Evolutionary conservation across 2,888 invertebrate genomes (phyloP), one percentile per base, ranked within the genome.

Genomic region (Ommatoiulus sabulosus): DNA sequence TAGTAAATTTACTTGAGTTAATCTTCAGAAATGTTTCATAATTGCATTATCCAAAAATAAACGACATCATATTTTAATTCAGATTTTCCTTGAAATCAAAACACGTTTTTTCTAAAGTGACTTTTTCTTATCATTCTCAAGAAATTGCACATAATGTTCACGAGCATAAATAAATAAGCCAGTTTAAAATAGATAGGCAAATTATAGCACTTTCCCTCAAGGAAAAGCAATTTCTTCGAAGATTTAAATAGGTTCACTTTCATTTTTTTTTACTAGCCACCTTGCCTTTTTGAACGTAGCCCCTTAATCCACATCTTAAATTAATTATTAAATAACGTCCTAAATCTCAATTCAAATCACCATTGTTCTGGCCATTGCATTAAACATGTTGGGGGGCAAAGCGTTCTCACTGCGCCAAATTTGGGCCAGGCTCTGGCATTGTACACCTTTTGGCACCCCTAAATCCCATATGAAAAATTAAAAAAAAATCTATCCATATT

Each of bases 271-370:
- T 20, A 15, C 52, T 52, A 52, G 15, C 52, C 15, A 52, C 52
- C 46, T 52, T 15, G 12, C 48, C 63, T 72, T 72, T 72, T 72
- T 6, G 72, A 72, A 24, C 3, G 6, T 10, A 72, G 20, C 24
- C 72, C 72, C 72, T 72, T 72, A 72, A 72, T 72, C 72, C 72
- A 72, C 72, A 72, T 72, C 72, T 24, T 7, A 72, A 24, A 72
- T 72, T 72, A 72, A 72, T 72, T 72, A 72, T 72, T 72, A 24
- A 72, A 72, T 72, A 72, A 72, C 72, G 72, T 72, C 72, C 72
- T 72, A 72, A 72, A 72, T 72, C 72, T 72, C 72, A 72, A 72
- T 72, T 72, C 72, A 72, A 72, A 72, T 72, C 24, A 10, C 72
- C 72, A 72, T 72, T 72, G 72, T 72, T 72, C 72, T 72, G 72